Evolutionary conservation across 2,113 vertebrate genomes (phyloP), one percentile per base, ranked within the genome.

Genomic region (Poecilia latipinna): DNA sequence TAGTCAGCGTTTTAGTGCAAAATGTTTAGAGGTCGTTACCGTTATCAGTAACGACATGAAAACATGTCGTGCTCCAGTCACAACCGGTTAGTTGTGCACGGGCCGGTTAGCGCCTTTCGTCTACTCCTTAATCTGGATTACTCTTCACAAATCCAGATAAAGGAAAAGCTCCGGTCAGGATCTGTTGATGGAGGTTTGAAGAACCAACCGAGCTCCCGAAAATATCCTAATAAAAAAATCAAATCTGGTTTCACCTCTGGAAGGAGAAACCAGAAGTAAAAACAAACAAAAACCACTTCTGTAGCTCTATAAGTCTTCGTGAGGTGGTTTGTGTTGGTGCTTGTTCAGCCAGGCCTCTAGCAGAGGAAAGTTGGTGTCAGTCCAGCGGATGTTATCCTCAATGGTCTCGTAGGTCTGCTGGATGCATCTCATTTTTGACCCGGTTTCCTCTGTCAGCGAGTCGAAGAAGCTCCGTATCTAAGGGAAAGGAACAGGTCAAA

Each of bases 301-400:
- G 2, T 4, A 33, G 0, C 17, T 12, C 4, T 90, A 93, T 11
- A 93, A 77, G 35, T 93, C 93, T 0, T 81, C 88, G 22, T 86
- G 91, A 71, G 19, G 4, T 7, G 17, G 4, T 22, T 32, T 29
- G 44, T 0, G 67, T 15, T 26, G 63, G 72, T 12, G 89, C 62
- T 71, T 87, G 82, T 93, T 72, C 73, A 97, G 80, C 97, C 96
- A 96, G 2, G 70, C 67, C 90, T 92, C 90, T 72, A 98, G 89
- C 72, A 95, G 84, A 26, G 95, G 94, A 24, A 95, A 88, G 89
- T 97, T 96, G 48, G 83, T 89, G 39, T 97, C 95, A 94, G 94
- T 96, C 96, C 97, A 96, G 3, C 92, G 91, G 79, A 97, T 96
- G 71, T 97, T 97, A 70, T 97, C 96, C 69, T 95, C 93, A 6